These are phyloP conservation scores for Nyctibius grandis DNA, from an alignment of 2,797 vertebrate genomes.

Conservation along the genomic window DNA sequence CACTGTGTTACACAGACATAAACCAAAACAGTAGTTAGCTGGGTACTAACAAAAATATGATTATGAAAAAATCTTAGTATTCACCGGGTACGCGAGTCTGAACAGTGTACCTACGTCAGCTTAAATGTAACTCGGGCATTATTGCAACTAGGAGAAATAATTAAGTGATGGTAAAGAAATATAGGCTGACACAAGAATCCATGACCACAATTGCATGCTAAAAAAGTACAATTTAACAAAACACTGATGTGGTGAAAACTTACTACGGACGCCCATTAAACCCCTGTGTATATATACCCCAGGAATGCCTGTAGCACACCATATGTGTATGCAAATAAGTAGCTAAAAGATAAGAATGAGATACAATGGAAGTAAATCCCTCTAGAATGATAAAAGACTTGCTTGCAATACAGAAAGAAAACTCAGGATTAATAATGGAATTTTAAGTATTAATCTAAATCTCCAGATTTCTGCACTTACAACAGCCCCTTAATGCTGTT, in stretches of 20 bases:
- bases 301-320: background rate
- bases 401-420: background rate
- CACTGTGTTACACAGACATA: background rate
- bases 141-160: background rate
- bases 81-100: rapidly evolving
- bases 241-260: background rate
- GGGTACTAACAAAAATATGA: background rate
- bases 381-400: background rate
- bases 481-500: background rate
- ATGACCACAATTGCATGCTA: background rate
- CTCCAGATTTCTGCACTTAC: background rate
- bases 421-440: background rate
- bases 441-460: background rate
- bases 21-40: background rate
- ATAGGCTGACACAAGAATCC: background rate
- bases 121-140: background rate
- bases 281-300: too few species aligned
- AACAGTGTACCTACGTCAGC: background rate
- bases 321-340: background rate
- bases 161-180: background rate
- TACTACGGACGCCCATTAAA: background rate
- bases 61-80: background rate
- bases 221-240: background rate
- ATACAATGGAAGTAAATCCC: background rate
- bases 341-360: background rate